Conservation (phyloP, 2,797 vertebrate species). For the Bradypus variegatus region DNA sequence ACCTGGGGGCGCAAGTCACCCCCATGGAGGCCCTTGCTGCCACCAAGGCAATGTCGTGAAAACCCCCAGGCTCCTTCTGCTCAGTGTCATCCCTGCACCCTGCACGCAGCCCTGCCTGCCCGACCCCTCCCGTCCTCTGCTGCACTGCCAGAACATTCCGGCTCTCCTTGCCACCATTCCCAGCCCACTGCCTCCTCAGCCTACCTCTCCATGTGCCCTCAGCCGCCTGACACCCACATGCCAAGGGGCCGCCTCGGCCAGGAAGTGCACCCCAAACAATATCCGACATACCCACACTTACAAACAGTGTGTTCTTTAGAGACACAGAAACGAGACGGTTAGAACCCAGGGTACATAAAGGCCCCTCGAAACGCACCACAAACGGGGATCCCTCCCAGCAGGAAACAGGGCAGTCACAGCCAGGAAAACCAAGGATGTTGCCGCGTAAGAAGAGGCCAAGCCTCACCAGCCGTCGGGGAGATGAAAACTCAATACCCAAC, state of each 20-base stretch:
- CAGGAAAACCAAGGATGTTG: too few relatives aligned
- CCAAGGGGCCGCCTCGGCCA: neutral
- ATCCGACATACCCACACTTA: neutral
- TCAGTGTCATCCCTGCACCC: rapidly evolving
- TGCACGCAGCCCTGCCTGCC: neutral
- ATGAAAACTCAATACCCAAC: neutral
- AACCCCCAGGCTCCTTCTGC: neutral
- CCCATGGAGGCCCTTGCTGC: neutral
- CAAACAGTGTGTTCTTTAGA: neutral
- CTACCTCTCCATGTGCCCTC: neutral
- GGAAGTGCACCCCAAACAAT: neutral
- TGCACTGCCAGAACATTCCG: neutral
- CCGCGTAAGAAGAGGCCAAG: too few relatives aligned
- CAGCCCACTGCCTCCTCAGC: neutral
- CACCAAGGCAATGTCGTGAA: neutral
- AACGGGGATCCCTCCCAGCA: neutral
- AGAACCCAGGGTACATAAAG: neutral
- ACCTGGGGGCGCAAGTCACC: rapidly evolving
- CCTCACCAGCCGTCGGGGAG: neutral
- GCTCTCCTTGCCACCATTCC: neutral
- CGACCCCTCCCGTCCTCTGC: neutral
- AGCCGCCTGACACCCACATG: neutral
- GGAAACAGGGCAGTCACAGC: rapidly evolving
- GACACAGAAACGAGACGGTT: neutral
- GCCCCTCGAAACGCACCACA: neutral